Percentiles rank a stretch among this genome's conserved stretches.
These are phyloP conservation scores for Pampus argenteus DNA, from an alignment of 2,797 vertebrate genomes.

Conservation along the genomic window DNA sequence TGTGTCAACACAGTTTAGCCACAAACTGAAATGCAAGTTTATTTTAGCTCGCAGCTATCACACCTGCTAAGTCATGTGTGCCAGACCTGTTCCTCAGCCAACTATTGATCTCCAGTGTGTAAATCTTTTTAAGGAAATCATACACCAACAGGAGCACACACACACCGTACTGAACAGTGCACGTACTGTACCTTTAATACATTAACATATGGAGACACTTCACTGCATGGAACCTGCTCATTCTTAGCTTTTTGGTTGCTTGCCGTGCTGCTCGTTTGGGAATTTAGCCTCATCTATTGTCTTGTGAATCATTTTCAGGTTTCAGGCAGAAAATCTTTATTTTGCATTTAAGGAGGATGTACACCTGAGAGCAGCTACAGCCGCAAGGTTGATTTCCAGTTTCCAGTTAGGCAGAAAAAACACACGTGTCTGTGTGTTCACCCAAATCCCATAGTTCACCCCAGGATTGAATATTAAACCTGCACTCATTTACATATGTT, in stretches of 20 bases:
- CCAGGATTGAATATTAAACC: slow-evolving; percentile 19
- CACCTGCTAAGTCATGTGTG: neutral
- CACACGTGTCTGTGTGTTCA: slow-evolving; percentile 22
- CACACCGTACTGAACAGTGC: neutral
- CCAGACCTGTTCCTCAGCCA: slow-evolving; percentile 9
- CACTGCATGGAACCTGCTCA: neutral
- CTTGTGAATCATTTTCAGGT: neutral
- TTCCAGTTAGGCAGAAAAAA: slow-evolving; percentile 36
- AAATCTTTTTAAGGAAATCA: neutral
- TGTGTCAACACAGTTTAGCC: neutral
- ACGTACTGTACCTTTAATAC: neutral
- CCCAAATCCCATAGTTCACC: slow-evolving; percentile 27
- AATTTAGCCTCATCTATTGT: neutral
- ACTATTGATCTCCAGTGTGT: slow-evolving; percentile 26
- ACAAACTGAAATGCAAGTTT: slow-evolving; percentile 27
- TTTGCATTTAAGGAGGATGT: slow-evolving; percentile 13
- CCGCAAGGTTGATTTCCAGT: slow-evolving; percentile 37
- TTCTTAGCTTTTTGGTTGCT: neutral
- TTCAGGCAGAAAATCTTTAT: neutral
- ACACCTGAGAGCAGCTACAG: slow-evolving; percentile 17
- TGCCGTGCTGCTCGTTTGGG: neutral
- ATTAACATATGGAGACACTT: neutral
- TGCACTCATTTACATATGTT: slow-evolving; percentile 35
- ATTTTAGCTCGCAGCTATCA: slow-evolving; percentile 21
- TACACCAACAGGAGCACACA: neutral